These are phyloP conservation scores for Acleris emargana DNA, from an alignment of 2,888 invertebrate genomes.

Conservation along the genomic window DNA sequence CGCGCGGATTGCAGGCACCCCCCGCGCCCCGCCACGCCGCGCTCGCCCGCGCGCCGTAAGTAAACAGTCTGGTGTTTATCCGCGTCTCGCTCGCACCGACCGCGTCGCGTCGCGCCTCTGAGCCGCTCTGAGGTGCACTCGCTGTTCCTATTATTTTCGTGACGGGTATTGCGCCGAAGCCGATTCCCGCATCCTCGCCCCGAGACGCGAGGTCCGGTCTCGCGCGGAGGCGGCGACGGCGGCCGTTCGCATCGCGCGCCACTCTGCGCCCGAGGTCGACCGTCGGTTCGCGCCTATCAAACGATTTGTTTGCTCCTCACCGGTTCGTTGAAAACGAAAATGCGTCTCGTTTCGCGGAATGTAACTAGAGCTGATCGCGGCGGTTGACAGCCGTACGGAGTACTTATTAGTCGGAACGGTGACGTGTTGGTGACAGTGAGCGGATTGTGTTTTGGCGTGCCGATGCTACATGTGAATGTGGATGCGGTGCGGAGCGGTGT, in stretches of 20 bases:
- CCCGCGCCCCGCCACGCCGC: slow-evolving; percentile 62
- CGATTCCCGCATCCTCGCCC: slow-evolving; percentile 83
- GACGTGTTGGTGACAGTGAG: slow-evolving; percentile 71
- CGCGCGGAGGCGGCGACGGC: slow-evolving; percentile 80
- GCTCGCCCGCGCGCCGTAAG: slow-evolving; percentile 81
- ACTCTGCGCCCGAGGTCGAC: slow-evolving; percentile 79
- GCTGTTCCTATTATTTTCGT: slow-evolving; percentile 84
- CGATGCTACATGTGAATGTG: slow-evolving; percentile 80
- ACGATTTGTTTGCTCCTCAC: slow-evolving; percentile 62
- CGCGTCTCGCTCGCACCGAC: slow-evolving; percentile 83
- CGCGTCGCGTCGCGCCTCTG: slow-evolving; percentile 82
- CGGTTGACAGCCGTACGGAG: slow-evolving; percentile 55
- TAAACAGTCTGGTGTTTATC: slow-evolving; percentile 82
- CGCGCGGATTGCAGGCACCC: slow-evolving; percentile 77
- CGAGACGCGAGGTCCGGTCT: slow-evolving; percentile 82
- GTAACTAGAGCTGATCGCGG: slow-evolving; percentile 57
- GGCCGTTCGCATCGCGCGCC: slow-evolving; percentile 80
- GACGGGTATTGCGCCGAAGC: slow-evolving; percentile 84
- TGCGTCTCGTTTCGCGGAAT: slow-evolving; percentile 64
- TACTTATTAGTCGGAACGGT: slow-evolving; percentile 54
- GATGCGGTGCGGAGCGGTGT: slow-evolving; percentile 75
- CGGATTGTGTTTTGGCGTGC: slow-evolving; percentile 74
- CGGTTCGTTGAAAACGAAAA: slow-evolving; percentile 69
- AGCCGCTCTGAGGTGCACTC: slow-evolving; percentile 79
- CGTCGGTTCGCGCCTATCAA: slow-evolving; percentile 74